phyloP scores from a whole-genome alignment of 2,797 vertebrate species.

The Phataginus tetradactyla region DNA sequence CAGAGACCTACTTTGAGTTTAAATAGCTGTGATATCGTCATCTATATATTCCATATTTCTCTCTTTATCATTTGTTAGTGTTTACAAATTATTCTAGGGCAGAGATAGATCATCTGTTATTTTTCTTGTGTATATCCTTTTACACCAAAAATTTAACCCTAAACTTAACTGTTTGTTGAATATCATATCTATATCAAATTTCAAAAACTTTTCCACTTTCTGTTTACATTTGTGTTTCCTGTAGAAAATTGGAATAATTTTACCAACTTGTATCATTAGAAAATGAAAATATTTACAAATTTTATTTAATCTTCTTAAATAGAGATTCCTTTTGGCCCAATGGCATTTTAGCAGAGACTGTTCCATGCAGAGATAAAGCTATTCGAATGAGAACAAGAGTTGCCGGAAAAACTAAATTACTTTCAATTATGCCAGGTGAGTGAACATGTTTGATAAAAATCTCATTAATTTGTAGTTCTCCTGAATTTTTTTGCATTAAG shows the following conservation, averaged over 20 bases:
- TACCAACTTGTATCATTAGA: conserved; percentile 41
- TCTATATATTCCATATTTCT: background rate
- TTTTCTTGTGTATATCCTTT: conserved; percentile 32
- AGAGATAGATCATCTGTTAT: background rate
- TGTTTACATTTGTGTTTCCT: conserved; percentile 54
- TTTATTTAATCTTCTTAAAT: conserved; percentile 72
- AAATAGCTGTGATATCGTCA: background rate
- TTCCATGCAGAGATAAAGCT: conserved; percentile 94
- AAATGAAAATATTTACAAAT: conserved; percentile 57
- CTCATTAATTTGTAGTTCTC: conserved; percentile 40
- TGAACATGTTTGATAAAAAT: conserved; percentile 46
- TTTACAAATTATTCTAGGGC: background rate
- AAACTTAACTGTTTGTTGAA: background rate
- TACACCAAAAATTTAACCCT: conserved; percentile 7
- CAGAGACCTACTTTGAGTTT: background rate
- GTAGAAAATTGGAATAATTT: conserved; percentile 59
- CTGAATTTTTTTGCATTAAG: background rate
- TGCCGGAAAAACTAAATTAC: conserved; percentile 96
- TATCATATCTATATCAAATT: conserved; percentile 11
- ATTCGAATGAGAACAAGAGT: conserved; percentile 97
- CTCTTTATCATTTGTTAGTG: background rate
- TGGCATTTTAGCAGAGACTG: conserved; percentile 96
- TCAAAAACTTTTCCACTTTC: conserved; percentile 38
- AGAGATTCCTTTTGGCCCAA: conserved; percentile 99
- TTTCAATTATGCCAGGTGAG: conserved; percentile 98